Evolutionary conservation across 2,797 vertebrate species (phyloP).

Genomic region (Chiroxiphia lanceolata): DNA sequence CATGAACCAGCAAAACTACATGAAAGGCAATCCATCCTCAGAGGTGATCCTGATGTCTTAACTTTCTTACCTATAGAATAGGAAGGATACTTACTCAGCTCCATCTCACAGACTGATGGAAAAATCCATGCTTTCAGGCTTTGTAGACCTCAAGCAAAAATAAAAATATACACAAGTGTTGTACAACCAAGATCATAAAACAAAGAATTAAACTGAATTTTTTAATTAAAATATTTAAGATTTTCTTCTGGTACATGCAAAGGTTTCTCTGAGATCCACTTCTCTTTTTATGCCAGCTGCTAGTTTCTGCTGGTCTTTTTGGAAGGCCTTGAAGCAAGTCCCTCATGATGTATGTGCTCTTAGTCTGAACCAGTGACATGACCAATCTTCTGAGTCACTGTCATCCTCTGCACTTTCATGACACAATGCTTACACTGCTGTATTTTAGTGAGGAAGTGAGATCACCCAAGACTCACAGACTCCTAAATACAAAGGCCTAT

Average conservation of each 20-base stretch:
- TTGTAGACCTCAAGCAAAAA: background rate
- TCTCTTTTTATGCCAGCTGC: background rate
- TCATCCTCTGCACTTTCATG: background rate
- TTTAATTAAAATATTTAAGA: background rate
- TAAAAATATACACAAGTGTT: background rate
- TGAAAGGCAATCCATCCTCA: fast-evolving
- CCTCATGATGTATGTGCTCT: background rate
- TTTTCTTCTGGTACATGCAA: background rate
- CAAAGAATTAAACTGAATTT: background rate
- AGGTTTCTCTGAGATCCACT: background rate
- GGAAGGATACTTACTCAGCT: background rate
- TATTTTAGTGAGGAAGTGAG: background rate
- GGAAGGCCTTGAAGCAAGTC: background rate
- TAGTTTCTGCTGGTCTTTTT: background rate
- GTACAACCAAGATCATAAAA: background rate
- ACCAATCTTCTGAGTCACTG: background rate
- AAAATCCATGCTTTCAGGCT: background rate
- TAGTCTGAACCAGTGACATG: background rate
- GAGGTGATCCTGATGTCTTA: background rate
- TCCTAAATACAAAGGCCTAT: background rate
- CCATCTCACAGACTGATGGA: background rate
- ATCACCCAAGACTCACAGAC: background rate
- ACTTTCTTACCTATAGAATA: background rate
- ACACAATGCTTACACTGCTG: background rate
- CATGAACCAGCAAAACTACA: background rate